Evolutionary conservation across 2,113 vertebrate species (phyloP), one percentile per base, ranked within the genome.

Genomic region (Sorex fumeus): DNA sequence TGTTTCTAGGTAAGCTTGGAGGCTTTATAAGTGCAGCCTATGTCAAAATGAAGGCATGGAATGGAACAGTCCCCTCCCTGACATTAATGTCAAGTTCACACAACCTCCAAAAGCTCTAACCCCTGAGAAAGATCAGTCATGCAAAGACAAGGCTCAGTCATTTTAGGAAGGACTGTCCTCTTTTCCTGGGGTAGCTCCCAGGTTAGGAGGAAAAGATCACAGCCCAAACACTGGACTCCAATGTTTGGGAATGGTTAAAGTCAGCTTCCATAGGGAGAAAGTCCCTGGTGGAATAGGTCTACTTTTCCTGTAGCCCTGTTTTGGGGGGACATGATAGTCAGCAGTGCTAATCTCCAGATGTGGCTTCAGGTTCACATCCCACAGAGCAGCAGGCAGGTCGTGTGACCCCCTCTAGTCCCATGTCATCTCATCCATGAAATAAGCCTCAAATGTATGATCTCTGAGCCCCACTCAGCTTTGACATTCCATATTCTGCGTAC

Each of bases 321-420:
- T 13, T 4, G 3, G 25, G 16, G 21, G 21, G 2, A 30, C 0
- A 7, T 8, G 27, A 30, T 13, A 40, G 23, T 72, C 32, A 13
- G 75, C 34, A 80, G 9, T 32, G 53, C 28, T 4, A 3, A 11
- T 21, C 69, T 88, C 9, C 1, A 77, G n/a, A 50, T 70, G 1
- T 50, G 84, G 40, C 74, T 91, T 32, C 71, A 6, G n/a, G 30
- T 77, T 57, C 45, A 81, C 21, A 91, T 57, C 64, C 64, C n/a
- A 0, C 4, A 43, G 36, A 19, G 18, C 40, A 8, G 1, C 16
- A 9, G 57, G 3, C 21, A 25, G 66, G 47, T 45, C 72, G 66
- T 1, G 0, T 50, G 32, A 30, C 28, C 40, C 25, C 53, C 67
- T 28, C 57, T 32, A 15, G 40, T n/a, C 40, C 25, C 30, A 45